Percentiles rank a stretch among this genome's conserved stretches.
These are phyloP conservation scores for Saturnia pavonia DNA, from an alignment of 2,888 invertebrate genomes.

Conservation along the genomic window DNA sequence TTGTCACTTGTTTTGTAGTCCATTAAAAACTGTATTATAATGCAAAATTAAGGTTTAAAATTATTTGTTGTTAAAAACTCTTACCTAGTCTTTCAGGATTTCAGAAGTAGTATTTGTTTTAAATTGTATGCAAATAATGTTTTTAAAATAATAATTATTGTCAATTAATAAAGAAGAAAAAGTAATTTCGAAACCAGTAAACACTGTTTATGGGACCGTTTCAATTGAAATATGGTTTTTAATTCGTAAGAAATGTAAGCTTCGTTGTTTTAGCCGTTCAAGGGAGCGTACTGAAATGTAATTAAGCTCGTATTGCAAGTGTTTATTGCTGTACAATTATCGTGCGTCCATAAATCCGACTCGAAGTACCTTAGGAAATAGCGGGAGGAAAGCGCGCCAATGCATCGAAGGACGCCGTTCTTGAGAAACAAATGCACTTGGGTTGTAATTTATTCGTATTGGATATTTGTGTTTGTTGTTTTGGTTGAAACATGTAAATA, in stretches of 20 bases:
- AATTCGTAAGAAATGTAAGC: conserved; percentile 4
- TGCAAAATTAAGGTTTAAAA: too few relatives aligned
- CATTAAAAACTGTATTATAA: too few relatives aligned
- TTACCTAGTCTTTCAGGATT: too few relatives aligned
- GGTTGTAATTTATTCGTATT: not conserved
- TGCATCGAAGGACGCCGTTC: conserved; percentile 26
- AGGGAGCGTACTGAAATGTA: conserved; percentile 51
- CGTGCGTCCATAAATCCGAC: conserved; percentile 56
- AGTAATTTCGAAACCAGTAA: not conserved
- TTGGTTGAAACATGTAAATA: not conserved
- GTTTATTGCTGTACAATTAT: conserved; percentile 60
- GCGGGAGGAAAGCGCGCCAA: conserved; percentile 48
- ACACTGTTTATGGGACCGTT: not conserved
- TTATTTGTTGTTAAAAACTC: too few relatives aligned
- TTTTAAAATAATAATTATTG: not conserved
- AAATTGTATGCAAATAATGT: not conserved
- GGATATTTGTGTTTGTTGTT: not conserved
- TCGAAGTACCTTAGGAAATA: conserved; percentile 64
- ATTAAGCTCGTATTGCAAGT: conserved; percentile 59
- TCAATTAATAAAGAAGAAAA: not conserved
- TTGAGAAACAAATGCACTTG: not conserved
- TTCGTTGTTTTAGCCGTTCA: conserved; percentile 26
- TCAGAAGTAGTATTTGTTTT: too few relatives aligned
- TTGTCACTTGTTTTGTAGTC: too few relatives aligned
- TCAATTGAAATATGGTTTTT: not conserved